Conservation (phyloP, 1,140 invertebrate species). For the Zaprionus camerounensis region DNA sequence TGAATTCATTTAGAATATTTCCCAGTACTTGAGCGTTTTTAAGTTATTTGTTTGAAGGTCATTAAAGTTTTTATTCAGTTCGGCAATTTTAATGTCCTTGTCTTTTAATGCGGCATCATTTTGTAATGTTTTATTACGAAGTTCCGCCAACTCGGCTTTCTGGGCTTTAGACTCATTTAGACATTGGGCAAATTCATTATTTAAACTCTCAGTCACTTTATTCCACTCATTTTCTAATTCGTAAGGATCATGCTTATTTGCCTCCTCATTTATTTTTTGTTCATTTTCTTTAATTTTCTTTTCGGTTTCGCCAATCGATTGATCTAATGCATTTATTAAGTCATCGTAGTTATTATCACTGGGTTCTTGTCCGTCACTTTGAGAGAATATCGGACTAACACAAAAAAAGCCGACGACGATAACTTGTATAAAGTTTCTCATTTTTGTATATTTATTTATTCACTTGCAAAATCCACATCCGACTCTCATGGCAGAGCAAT, state of each 20-base stretch:
- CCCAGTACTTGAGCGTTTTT: neutral
- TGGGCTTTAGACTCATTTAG: neutral
- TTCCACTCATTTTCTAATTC: neutral
- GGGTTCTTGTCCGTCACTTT: neutral
- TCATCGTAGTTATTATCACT: neutral
- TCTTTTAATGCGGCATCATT: slow-evolving; percentile 21
- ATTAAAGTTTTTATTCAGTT: neutral
- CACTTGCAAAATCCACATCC: neutral
- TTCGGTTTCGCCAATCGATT: neutral
- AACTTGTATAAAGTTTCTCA: neutral
- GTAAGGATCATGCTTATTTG: neutral
- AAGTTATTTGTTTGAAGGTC: neutral
- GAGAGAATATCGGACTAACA: neutral
- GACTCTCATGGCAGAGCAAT: neutral
- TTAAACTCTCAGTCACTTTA: neutral
- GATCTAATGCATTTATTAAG: neutral
- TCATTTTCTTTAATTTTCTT: neutral
- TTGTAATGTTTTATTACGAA: slow-evolving; percentile 33
- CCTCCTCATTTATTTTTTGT: neutral
- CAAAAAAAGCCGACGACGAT: neutral
- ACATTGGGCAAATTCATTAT: neutral
- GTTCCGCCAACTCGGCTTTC: neutral
- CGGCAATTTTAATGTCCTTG: neutral
- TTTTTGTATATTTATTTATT: neutral
- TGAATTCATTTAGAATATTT: neutral